phyloP scores from a whole-genome alignment of 2,888 invertebrate species.

The Melieria picta region DNA sequence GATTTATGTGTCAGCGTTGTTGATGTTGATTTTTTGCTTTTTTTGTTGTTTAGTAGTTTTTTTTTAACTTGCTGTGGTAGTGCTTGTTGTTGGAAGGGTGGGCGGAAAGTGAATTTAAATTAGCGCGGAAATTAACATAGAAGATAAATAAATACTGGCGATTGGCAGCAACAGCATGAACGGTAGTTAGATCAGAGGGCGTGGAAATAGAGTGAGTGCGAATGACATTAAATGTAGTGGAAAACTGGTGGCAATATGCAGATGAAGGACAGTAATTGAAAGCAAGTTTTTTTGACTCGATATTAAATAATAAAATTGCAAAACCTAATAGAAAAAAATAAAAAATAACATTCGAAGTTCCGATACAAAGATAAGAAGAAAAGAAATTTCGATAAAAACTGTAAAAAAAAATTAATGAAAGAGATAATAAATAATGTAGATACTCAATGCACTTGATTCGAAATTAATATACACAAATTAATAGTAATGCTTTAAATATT shows the following conservation, averaged over 20 bases:
- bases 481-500: too few relatives aligned
- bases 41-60: too few relatives aligned
- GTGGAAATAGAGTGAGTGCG: too few relatives aligned
- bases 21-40: background rate
- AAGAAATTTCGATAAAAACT: conserved; percentile 33
- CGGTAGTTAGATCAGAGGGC: too few relatives aligned
- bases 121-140: background rate
- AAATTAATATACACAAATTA: too few relatives aligned
- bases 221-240: too few relatives aligned
- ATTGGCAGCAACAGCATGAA: background rate
- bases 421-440: too few relatives aligned
- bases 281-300: too few relatives aligned
- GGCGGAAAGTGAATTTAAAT: background rate
- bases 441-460: too few relatives aligned
- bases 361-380: conserved; percentile 29
- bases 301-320: background rate
- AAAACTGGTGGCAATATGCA: too few relatives aligned
- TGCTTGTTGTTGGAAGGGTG: background rate
- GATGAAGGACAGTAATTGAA: too few relatives aligned
- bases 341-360: background rate
- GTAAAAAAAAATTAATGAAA: conserved; percentile 22
- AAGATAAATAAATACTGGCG: background rate
- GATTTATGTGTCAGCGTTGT: background rate
- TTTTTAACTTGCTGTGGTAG: too few relatives aligned
- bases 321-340: background rate